Evolutionary conservation across 2,797 vertebrate genomes (phyloP).

Genomic region (Hoplostethus mediterraneus): DNA sequence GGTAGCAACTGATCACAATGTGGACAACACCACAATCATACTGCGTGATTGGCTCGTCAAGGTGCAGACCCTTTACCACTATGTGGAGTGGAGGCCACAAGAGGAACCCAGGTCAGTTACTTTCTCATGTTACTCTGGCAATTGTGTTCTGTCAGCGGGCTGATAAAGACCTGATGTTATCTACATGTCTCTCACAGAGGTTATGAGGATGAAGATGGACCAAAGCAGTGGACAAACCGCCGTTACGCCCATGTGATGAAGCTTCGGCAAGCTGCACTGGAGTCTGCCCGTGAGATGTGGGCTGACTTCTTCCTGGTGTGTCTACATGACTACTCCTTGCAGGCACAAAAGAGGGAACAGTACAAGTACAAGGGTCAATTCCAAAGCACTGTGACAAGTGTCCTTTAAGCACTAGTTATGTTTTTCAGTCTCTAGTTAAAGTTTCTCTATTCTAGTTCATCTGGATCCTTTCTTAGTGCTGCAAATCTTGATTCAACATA

Average conservation of each 20-base stretch:
- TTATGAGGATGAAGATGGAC: conserved; percentile 88
- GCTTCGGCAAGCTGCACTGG: conserved; percentile 91
- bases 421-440: conserved; percentile 36
- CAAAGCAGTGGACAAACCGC: conserved; percentile 90
- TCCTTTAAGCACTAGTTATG: conserved; percentile 33
- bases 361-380: conserved; percentile 9
- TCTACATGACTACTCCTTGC: conserved; percentile 14
- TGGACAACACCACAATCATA: conserved; percentile 90
- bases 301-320: conserved; percentile 94
- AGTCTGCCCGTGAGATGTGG: conserved; percentile 92
- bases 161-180: not conserved
- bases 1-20: conserved; percentile 95
- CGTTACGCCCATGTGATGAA: conserved; percentile 94
- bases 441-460: conserved; percentile 30
- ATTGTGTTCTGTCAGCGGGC: not conserved
- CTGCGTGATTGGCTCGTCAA: conserved; percentile 92
- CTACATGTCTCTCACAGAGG: conserved; percentile 71
- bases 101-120: conserved; percentile 87
- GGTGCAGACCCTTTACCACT: conserved; percentile 90
- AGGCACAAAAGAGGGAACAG: conserved; percentile 20
- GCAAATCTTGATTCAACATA: conserved; percentile 14
- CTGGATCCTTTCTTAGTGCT: conserved; percentile 8
- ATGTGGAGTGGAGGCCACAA: conserved; percentile 93
- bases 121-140: not conserved
- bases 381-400: conserved; percentile 4